Evolutionary conservation across 2,113 vertebrate species (phyloP).

Genomic region (Sinocyclocheilus maitianheensis): DNA sequence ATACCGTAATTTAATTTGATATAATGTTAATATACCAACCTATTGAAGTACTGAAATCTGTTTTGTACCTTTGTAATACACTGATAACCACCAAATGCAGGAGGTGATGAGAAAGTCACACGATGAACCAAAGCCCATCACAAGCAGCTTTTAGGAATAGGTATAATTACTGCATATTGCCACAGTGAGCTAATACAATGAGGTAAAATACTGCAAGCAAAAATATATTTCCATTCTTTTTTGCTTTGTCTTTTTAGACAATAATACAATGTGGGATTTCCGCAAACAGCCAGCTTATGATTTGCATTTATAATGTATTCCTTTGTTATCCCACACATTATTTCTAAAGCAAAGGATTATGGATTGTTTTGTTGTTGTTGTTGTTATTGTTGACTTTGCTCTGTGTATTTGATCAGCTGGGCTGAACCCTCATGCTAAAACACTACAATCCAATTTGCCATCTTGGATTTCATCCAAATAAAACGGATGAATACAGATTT

Average conservation of each 20-base stretch:
- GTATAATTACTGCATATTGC: slow-evolving; percentile 19
- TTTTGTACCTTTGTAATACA: too few relatives aligned
- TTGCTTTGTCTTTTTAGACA: background rate
- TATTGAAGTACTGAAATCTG: too few relatives aligned
- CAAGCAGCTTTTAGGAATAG: background rate
- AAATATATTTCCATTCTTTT: background rate
- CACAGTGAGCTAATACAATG: background rate
- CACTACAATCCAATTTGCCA: slow-evolving; percentile 27
- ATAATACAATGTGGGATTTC: background rate
- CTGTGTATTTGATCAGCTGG: slow-evolving; percentile 27
- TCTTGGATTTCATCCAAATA: background rate
- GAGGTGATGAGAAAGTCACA: too few relatives aligned
- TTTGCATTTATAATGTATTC: slow-evolving; percentile 25
- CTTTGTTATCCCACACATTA: background rate
- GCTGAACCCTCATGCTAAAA: background rate
- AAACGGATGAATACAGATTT: background rate
- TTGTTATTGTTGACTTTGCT: slow-evolving; percentile 38
- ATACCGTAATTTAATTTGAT: too few relatives aligned
- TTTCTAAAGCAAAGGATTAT: slow-evolving; percentile 1
- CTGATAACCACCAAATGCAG: too few relatives aligned
- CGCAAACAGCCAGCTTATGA: background rate
- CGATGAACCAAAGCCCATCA: too few relatives aligned
- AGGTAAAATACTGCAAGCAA: background rate
- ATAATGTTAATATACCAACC: too few relatives aligned
- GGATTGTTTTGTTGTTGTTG: slow-evolving; percentile 15